These are phyloP conservation scores for Rynchops niger DNA, from an alignment of 2,113 vertebrate genomes.

Conservation along the genomic window DNA sequence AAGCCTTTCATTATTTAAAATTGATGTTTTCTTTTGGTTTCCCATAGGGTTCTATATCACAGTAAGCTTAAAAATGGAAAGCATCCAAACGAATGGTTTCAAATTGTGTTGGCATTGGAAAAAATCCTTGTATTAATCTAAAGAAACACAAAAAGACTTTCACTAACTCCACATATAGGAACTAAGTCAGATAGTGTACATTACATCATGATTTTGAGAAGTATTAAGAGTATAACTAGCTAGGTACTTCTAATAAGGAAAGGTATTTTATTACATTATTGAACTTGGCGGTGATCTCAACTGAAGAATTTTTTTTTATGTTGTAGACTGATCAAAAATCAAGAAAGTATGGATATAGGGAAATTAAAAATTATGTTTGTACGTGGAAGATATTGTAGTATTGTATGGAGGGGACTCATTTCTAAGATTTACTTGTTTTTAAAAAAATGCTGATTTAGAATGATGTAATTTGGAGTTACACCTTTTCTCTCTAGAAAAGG, in stretches of 20 bases:
- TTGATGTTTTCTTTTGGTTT: constrained; percentile 71
- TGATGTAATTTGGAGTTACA: constrained; percentile 37
- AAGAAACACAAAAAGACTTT: constrained; percentile 79
- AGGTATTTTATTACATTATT: constrained; percentile 75
- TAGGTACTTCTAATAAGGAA: constrained; percentile 79
- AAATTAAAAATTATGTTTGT: constrained; percentile 15
- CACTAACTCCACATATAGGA: constrained; percentile 77
- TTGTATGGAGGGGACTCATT: constrained; percentile 37
- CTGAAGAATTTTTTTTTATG: constrained; percentile 60
- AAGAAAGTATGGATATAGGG: constrained; percentile 30
- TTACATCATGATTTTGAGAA: constrained; percentile 76
- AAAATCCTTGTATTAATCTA: constrained; percentile 75
- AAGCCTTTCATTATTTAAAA: constrained; percentile 68
- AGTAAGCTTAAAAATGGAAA: constrained; percentile 71
- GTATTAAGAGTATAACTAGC: constrained; percentile 76
- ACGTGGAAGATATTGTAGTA: constrained; percentile 49
- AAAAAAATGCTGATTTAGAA: constrained; percentile 55
- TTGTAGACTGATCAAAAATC: constrained; percentile 53
- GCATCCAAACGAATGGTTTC: constrained; percentile 60
- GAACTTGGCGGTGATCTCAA: constrained; percentile 71
- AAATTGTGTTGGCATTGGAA: constrained; percentile 70
- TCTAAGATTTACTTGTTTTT: constrained; percentile 33
- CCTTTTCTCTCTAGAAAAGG: constrained; percentile 67
- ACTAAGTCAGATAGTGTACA: constrained; percentile 75
- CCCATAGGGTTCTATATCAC: constrained; percentile 70